Conservation (phyloP, 2,888 invertebrate species). For the Sesia apiformis region DNA sequence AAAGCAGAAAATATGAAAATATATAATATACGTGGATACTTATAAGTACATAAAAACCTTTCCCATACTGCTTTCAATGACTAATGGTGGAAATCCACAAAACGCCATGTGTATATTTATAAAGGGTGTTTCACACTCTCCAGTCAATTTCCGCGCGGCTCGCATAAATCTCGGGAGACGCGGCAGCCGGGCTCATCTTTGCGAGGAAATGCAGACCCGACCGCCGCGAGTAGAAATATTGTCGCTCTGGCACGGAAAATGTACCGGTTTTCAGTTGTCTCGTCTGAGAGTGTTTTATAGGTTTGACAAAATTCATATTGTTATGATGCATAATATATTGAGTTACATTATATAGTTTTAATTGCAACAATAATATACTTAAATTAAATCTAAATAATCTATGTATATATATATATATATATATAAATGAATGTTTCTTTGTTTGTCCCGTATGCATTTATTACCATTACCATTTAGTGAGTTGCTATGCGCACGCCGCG, state of each 20-base stretch:
- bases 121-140: constrained; percentile 4
- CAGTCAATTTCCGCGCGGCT: constrained; percentile 61
- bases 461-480: too few species aligned
- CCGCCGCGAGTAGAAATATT: constrained; percentile 38
- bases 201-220: constrained; percentile 56
- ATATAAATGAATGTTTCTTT: too few species aligned
- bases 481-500: too few species aligned
- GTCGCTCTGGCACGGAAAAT: constrained; percentile 60
- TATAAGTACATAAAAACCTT: not conserved
- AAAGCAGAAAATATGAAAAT: too few species aligned
- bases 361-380: too few species aligned
- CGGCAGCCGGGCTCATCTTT: constrained; percentile 40
- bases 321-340: too few species aligned
- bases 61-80: not conserved
- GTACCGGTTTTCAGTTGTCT: constrained; percentile 52
- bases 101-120: not conserved
- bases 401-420: too few species aligned
- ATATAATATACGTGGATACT: too few species aligned
- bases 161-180: constrained; percentile 53
- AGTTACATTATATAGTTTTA: too few species aligned
- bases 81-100: not conserved
- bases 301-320: too few species aligned
- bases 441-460: too few species aligned
- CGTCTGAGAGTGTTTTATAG: not conserved
- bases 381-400: too few species aligned